Conservation (phyloP, 2,888 invertebrate genomes). For the Cenopis cana region DNA sequence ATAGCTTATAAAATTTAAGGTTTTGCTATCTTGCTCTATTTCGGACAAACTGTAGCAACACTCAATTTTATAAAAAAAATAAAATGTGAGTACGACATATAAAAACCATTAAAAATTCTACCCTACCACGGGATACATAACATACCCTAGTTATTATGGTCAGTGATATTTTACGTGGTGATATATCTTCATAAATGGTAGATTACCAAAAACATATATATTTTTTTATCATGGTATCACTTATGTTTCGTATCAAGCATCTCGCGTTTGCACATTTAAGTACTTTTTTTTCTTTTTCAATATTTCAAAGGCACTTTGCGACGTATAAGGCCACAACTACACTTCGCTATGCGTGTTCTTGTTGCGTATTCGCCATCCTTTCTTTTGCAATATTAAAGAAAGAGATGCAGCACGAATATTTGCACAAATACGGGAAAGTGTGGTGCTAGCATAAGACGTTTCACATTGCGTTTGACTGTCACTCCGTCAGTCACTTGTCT, state of each 20-base stretch:
- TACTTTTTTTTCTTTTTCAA: too few species aligned
- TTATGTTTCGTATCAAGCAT: conserved; percentile 6
- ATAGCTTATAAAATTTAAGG: conserved; percentile 1
- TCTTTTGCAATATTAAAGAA: too few species aligned
- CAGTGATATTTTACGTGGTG: not conserved
- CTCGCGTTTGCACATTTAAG: not conserved
- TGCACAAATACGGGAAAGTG: too few species aligned
- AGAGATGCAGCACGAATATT: too few species aligned
- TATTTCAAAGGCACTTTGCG: too few species aligned
- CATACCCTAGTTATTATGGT: not conserved
- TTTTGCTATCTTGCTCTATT: conserved; percentile 3
- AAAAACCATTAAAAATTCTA: not conserved
- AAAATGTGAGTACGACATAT: not conserved
- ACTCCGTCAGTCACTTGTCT: too few species aligned
- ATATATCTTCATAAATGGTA: not conserved
- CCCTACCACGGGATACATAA: not conserved
- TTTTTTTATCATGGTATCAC: conserved; percentile 3
- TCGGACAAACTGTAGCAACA: conserved; percentile 12
- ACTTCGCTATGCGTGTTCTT: too few species aligned
- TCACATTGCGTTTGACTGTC: too few species aligned
- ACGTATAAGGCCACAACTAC: too few species aligned
- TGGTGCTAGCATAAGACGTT: too few species aligned
- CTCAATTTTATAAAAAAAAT: not conserved
- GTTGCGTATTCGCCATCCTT: too few species aligned
- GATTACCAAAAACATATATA: not conserved